These are phyloP conservation scores for Drosophila arizonae DNA, from an alignment of 1,140 invertebrate species.

Conservation along the genomic window DNA sequence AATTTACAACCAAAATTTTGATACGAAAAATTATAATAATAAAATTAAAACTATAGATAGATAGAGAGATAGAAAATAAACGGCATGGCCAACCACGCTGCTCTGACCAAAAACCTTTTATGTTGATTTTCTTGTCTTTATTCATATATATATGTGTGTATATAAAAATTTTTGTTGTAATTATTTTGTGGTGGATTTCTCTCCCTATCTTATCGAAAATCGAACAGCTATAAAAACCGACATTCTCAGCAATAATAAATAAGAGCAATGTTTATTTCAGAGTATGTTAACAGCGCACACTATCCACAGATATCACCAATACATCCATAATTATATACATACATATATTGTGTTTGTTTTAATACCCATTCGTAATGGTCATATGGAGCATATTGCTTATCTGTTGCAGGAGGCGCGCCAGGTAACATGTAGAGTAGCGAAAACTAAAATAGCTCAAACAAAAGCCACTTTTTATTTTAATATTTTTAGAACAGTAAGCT, in stretches of 20 bases:
- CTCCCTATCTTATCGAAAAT: slow-evolving; percentile 71
- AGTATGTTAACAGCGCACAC: slow-evolving; percentile 48
- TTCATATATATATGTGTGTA: neutral
- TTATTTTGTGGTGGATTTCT: slow-evolving; percentile 57
- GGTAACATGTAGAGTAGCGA: too few species aligned
- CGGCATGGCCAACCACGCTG: slow-evolving; percentile 43
- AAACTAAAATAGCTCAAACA: too few species aligned
- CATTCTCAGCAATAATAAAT: slow-evolving; percentile 34
- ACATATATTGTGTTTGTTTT: slow-evolving; percentile 4
- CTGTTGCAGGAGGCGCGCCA: too few species aligned
- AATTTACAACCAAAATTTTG: slow-evolving; percentile 3
- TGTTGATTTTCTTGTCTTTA: neutral
- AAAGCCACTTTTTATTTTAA: too few species aligned
- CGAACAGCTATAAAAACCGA: slow-evolving; percentile 64
- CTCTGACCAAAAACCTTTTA: too few species aligned
- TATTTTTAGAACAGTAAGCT: too few species aligned
- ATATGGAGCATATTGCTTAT: too few species aligned
- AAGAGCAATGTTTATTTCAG: slow-evolving; percentile 32
- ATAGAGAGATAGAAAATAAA: slow-evolving; percentile 3
- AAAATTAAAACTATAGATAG: slow-evolving; percentile 8
- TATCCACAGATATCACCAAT: slow-evolving; percentile 10
- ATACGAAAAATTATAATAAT: neutral
- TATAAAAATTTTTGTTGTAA: slow-evolving; percentile 8
- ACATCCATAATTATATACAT: neutral
- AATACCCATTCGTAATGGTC: too few species aligned